Evolutionary conservation across 92 coral and sea anemone species (phyloP).

Genomic region (Paramuricea clavata): DNA sequence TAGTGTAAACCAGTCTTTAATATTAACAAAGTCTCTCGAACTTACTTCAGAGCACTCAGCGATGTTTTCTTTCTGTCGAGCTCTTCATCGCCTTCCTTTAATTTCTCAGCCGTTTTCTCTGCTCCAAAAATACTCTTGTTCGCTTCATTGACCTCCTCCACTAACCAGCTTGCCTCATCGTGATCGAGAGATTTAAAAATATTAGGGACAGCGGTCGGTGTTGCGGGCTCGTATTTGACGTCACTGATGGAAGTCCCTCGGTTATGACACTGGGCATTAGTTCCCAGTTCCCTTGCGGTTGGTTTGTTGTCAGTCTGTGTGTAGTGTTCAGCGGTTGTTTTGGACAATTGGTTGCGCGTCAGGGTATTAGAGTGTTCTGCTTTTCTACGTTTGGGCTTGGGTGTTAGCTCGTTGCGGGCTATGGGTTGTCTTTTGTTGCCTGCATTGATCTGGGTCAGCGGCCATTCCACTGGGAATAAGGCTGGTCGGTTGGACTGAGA

Average conservation of each 20-base stretch:
- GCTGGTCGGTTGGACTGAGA: not conserved
- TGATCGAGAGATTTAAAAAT: constrained; percentile 25
- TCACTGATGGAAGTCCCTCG: constrained; percentile 10
- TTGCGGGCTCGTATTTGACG: constrained; percentile 20
- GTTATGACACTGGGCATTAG: not conserved
- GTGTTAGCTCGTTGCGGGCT: not conserved
- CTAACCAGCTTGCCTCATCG: constrained; percentile 44
- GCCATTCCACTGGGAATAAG: constrained; percentile 45
- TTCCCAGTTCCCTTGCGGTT: not conserved
- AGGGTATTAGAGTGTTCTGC: not conserved
- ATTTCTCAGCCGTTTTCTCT: constrained; percentile 13
- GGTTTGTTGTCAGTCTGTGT: not conserved
- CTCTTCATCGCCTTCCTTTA: not conserved
- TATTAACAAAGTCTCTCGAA: too few relatives aligned
- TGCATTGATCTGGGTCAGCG: constrained; percentile 15
- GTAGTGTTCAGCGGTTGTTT: not conserved
- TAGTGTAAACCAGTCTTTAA: too few relatives aligned
- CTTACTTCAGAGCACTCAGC: constrained; percentile 35
- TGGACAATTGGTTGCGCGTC: not conserved
- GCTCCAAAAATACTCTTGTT: constrained; percentile 15
- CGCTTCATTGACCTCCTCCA: constrained; percentile 35
- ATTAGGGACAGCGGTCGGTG: not conserved
- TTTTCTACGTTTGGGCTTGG: constrained; percentile 4
- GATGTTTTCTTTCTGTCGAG: constrained; percentile 23
- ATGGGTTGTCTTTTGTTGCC: constrained; percentile 3